Evolutionary conservation across 1,140 invertebrate species (phyloP).

Genomic region (Drosophila pectinifera): DNA sequence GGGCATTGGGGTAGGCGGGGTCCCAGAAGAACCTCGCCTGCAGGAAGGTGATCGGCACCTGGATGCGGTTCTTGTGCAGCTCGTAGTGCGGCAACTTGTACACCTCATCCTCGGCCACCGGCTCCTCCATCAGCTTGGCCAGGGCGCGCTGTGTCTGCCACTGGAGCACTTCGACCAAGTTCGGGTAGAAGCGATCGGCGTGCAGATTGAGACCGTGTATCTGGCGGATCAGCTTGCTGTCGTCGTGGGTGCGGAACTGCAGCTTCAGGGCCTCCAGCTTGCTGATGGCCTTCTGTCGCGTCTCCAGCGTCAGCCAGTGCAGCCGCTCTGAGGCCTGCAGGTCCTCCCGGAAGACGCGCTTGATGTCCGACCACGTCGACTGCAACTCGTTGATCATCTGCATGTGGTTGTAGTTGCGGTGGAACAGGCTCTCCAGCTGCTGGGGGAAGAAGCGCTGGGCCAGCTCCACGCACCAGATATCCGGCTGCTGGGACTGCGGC

Average conservation of each 20-base stretch:
- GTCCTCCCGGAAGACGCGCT: conserved; percentile 90
- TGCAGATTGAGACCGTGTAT: conserved; percentile 91
- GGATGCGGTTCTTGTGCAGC: conserved; percentile 98
- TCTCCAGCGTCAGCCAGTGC: conserved; percentile 93
- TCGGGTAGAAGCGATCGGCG: conserved; percentile 94
- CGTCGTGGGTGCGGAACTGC: conserved; percentile 95
- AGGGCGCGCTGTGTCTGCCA: conserved; percentile 92
- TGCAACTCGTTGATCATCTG: conserved; percentile 94
- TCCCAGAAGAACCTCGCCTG: conserved; percentile 92
- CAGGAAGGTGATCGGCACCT: conserved; percentile 97
- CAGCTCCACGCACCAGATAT: conserved; percentile 84
- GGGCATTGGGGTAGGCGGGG: conserved; percentile 95
- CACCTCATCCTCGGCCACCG: conserved; percentile 90
- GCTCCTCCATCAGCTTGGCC: conserved; percentile 92
- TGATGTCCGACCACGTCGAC: conserved; percentile 77
- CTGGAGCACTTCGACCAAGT: conserved; percentile 92
- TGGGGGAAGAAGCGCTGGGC: conserved; percentile 69
- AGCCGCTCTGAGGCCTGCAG: conserved; percentile 87
- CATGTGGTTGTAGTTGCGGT: conserved; percentile 93
- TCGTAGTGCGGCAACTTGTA: conserved; percentile 89
- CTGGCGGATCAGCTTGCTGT: conserved; percentile 89
- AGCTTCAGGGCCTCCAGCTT: conserved; percentile 94
- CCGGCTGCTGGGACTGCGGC: conserved; percentile 93
- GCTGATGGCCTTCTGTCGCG: conserved; percentile 90
- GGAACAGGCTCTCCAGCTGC: conserved; percentile 91